Conservation (phyloP, 2,797 vertebrate genomes). For the Austrolebias charrua region DNA sequence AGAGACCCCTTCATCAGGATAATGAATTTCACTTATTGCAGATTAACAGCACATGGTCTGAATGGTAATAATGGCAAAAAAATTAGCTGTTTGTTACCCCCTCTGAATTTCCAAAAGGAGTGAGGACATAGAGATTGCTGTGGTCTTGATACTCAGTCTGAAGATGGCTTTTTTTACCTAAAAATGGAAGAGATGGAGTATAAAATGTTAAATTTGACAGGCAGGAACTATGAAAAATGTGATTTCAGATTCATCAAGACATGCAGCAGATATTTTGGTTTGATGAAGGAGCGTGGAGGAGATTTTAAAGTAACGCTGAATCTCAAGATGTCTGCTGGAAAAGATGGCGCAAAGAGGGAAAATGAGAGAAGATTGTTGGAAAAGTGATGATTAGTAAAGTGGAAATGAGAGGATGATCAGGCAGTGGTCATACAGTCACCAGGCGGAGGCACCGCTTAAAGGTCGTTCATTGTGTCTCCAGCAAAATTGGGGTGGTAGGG, state of each 20-base stretch:
- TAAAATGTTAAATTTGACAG: constrained; percentile 54
- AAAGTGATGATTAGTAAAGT: constrained; percentile 49
- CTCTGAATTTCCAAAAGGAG: constrained; percentile 55
- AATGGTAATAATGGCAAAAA: constrained; percentile 73
- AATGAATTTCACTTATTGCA: constrained; percentile 80
- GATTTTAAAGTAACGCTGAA: constrained; percentile 52
- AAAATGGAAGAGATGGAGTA: constrained; percentile 39
- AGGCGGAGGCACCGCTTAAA: constrained; percentile 62
- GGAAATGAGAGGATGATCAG: constrained; percentile 47
- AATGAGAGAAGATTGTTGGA: constrained; percentile 59
- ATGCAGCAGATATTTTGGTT: constrained; percentile 54
- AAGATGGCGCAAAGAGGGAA: constrained; percentile 48
- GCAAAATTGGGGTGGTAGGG: constrained; percentile 69
- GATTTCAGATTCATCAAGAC: constrained; percentile 55
- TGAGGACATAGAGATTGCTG: constrained; percentile 55
- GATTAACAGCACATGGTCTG: constrained; percentile 72
- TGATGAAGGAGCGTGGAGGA: constrained; percentile 60
- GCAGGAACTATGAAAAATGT: constrained; percentile 68
- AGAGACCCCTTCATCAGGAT: constrained; percentile 73
- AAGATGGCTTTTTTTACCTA: constrained; percentile 55
- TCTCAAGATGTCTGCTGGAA: constrained; percentile 36
- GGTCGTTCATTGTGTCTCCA: constrained; percentile 66
- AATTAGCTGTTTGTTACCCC: constrained; percentile 77
- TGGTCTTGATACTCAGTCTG: constrained; percentile 36
- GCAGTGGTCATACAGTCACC: constrained; percentile 58